phyloP scores from a whole-genome alignment of 2,888 invertebrate species.

The Rhimphoctona megacephalus region DNA sequence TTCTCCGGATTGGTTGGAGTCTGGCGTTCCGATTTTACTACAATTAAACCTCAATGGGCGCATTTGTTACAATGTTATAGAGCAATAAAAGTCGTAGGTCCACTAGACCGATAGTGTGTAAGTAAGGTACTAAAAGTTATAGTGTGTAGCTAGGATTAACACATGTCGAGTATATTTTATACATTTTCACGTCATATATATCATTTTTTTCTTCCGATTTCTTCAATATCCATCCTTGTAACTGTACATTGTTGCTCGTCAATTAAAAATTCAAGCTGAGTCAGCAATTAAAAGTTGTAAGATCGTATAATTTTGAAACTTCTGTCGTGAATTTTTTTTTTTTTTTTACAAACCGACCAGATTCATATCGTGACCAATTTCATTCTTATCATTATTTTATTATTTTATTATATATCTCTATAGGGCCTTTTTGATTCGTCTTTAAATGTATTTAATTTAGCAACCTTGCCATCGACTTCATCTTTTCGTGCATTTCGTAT shows the following conservation, averaged over 20 bases:
- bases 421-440: neutral
- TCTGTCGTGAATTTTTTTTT: neutral
- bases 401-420: neutral
- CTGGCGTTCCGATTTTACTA: no score
- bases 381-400: neutral
- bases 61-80: no score
- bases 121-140: no score
- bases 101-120: no score
- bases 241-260: neutral
- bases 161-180: neutral
- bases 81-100: no score
- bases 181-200: no score
- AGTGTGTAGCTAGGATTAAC: no score
- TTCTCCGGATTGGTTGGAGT: no score
- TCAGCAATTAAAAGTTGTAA: neutral
- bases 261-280: neutral
- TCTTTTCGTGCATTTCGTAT: slow-evolving; percentile 38
- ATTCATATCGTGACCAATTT: neutral
- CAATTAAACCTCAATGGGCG: no score
- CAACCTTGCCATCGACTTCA: slow-evolving; percentile 23
- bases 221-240: neutral
- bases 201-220: neutral
- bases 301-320: neutral
- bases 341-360: neutral
- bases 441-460: slow-evolving; percentile 5